Base-by-base conservation (phyloP, 2,797 vertebrate species). In the Lagodon rhomboides region DNA sequence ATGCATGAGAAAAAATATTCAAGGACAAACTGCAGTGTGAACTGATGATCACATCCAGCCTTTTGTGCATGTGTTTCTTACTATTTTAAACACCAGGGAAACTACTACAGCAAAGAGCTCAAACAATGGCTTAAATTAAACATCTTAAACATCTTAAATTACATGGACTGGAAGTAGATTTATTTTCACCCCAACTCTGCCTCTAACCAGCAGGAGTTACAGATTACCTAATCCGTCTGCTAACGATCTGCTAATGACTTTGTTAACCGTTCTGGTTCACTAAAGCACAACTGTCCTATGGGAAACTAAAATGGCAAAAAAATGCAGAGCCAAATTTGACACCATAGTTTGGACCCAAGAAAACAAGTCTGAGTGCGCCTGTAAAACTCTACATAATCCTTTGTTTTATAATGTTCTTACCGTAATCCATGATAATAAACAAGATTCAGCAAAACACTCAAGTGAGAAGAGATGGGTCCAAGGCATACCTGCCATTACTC, bases 1-100 rank as follows among this genome's bases (percentile, higher is more conserved):
- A 10, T 38, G 34, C 34, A 70, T 50, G n/a, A 22, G 38, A 0
- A 7, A 73, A 58, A 11, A 47, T n/a, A 62, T 27, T 41, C 60
- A 79, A 77, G 50, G 68, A 63, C 58, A 62, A 75, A 68, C 54
- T 47, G n/a, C 58, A 69, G 44, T 15, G 18, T 23, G 66, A 73
- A 46, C 47, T 78, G 22, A 9, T 60, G 70, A 65, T 73, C 63
- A 73, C 50, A 66, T 54, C 38, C 56, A 46, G 66, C 34, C 8
- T 64, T 59, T 47, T 43, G 11, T 59, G 34, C 20, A 12, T 1
- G 12, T 41, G 15, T 13, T 44, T n/a, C 18, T 25, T 4, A 41
- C 54, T 38, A 15, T 56, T 56, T 51, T 30, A 43, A n/a, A 18
- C 27, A 18, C 20, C 20, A 53, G 34, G 67, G 7, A 43, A 51